Base-by-base conservation (phyloP, 2,113 vertebrate genomes). In the Semicossyphus pulcher region DNA sequence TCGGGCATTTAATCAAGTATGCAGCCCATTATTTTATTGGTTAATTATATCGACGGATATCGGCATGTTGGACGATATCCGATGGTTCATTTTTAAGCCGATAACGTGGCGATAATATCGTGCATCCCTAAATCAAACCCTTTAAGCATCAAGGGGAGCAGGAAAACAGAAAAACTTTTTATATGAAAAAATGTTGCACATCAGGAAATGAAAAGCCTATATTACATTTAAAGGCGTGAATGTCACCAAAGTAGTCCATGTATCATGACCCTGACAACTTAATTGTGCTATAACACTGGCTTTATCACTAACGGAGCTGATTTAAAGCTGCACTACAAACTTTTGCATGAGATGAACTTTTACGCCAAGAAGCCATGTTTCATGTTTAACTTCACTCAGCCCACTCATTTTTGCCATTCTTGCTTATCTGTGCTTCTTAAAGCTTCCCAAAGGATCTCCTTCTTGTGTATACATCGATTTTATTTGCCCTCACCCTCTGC, bases 261-360 rank as follows among this genome's bases (percentile, higher is more conserved):
- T 34, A 15, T 76, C 68, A 82, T 74, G 75, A 69, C 78, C 62
- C 60, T 66, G 26, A 36, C 29, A n/a, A 31, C 73, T 4, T 52
- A 52, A 44, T 57, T 44, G 0, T 52, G 53, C 47, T 70, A 3
- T 76, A 41, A 72, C 21, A 42, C 21, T 61, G 32, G 60, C 63
- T 79, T 59, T 10, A 37, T 45, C 25, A 65, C 31, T 63, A 74
- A 48, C 21, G 18, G 7, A 77, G 58, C 49, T 48, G 31, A 66
- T 61, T 78, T 54, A 74, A 71, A 73, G 20, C 75, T 71, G 69
- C 69, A 4, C 2, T 23, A 18, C 23, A 36, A n/a, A 8, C 34
- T 59, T 36, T 20, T 39, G 39, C 32, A 64, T 34, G 15, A 12
- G 14, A 3, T 36, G 21, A 37, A 31, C 31, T n/a, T 48, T 20